Evolutionary conservation across 2,113 vertebrate species (phyloP).

Genomic region (Leptobrachium leishanense): DNA sequence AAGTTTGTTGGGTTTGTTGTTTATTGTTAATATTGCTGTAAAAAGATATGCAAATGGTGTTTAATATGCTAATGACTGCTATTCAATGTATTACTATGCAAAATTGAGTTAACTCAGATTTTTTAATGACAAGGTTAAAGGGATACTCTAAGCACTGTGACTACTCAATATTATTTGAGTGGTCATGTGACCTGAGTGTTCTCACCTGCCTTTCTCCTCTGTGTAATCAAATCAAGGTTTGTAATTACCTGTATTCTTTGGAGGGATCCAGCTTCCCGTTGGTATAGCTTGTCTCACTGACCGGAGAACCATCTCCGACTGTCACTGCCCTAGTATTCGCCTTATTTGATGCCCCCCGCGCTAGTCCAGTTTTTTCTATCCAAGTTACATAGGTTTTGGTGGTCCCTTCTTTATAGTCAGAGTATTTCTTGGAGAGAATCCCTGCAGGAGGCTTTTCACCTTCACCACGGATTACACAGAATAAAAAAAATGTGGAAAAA

Average conservation of each 20-base stretch:
- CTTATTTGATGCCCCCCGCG: conserved; percentile 22
- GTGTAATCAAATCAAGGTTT: neutral
- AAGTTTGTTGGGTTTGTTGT: no score
- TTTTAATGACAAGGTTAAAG: no score
- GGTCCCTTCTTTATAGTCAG: conserved; percentile 59
- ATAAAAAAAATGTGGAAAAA: no score
- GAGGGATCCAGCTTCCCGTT: conserved; percentile 66
- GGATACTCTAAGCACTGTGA: no score
- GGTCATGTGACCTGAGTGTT: no score
- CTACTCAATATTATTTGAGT: no score
- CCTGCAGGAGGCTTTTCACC: conserved; percentile 26
- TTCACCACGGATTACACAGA: neutral
- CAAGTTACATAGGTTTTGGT: conserved; percentile 62
- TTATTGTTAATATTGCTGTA: no score
- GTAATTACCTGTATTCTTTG: conserved; percentile 65
- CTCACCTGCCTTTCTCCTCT: no score
- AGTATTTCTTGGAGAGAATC: conserved; percentile 62
- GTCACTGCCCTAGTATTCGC: conserved; percentile 49
- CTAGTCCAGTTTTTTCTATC: conserved; percentile 45
- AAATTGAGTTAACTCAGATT: no score
- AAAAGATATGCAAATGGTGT: no score
- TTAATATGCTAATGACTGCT: no score
- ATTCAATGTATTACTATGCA: no score
- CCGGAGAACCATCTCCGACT: conserved; percentile 58
- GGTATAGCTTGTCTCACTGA: conserved; percentile 51